Evolutionary conservation across 2,797 vertebrate genomes (phyloP).

Genomic region (Chiroxiphia lanceolata): DNA sequence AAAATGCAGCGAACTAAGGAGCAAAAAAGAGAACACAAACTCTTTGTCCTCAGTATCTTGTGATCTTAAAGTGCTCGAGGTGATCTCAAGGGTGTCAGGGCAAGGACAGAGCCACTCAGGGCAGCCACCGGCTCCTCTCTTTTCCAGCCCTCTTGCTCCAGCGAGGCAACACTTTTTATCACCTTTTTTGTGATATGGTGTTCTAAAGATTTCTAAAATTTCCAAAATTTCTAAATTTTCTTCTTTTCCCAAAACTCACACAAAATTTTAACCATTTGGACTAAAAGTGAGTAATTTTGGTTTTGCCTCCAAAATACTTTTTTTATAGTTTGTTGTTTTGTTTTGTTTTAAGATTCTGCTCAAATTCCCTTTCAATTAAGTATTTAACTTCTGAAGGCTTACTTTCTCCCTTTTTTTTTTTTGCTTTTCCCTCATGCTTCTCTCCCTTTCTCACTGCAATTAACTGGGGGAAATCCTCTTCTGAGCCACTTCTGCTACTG

Average conservation of each 20-base stretch:
- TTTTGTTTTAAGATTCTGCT: background rate
- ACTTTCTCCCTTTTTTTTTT: background rate
- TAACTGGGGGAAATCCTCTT: background rate
- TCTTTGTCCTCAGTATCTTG: slow-evolving; percentile 47
- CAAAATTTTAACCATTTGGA: background rate
- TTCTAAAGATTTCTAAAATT: background rate
- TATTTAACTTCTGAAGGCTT: background rate
- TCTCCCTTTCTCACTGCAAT: background rate
- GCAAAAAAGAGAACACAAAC: slow-evolving; percentile 10
- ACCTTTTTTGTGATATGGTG: background rate
- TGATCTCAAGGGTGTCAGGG: slow-evolving; percentile 17
- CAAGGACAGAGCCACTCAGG: background rate
- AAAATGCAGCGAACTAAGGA: background rate
- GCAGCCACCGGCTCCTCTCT: background rate
- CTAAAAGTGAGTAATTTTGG: background rate
- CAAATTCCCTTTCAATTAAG: background rate
- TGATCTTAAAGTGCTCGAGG: background rate
- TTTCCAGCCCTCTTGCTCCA: background rate
- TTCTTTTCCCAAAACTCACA: background rate
- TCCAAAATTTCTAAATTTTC: background rate
- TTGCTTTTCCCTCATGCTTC: background rate
- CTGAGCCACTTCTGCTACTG: background rate
- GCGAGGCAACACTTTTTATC: background rate
- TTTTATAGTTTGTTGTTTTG: background rate
- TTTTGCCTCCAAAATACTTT: background rate